These are phyloP conservation scores for Zaprionus camerounensis DNA, from an alignment of 1,140 invertebrate species.

Conservation along the genomic window DNA sequence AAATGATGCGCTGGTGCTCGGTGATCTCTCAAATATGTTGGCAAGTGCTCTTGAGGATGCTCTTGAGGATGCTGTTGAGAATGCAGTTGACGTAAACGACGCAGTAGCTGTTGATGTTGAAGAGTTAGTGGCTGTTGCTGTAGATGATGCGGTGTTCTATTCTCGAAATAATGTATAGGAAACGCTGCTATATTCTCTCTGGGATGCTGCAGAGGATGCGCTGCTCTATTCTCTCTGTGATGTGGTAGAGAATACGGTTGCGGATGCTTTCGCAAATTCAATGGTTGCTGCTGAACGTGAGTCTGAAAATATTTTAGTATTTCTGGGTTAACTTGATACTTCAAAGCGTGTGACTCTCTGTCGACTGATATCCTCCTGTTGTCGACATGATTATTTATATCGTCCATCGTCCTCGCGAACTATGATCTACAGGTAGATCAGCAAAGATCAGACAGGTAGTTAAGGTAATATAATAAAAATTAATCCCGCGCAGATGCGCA, in stretches of 20 bases:
- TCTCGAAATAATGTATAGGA: neutral
- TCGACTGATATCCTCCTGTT: constrained; percentile 46
- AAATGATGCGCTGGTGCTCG: neutral
- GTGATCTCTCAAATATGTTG: too few relatives aligned
- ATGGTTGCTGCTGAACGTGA: neutral
- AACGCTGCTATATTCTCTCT: neutral
- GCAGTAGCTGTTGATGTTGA: neutral
- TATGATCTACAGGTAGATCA: constrained; percentile 16
- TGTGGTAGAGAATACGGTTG: too few relatives aligned
- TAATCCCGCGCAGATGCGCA: constrained; percentile 16
- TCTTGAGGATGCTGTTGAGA: too few relatives aligned
- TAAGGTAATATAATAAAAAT: neutral
- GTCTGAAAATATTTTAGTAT: too few relatives aligned
- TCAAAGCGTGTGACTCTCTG: neutral
- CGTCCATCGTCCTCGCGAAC: constrained; percentile 12
- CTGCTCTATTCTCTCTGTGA: too few relatives aligned
- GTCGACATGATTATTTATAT: constrained; percentile 49
- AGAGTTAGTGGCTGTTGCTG: neutral
- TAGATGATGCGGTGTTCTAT: too few relatives aligned
- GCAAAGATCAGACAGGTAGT: neutral
- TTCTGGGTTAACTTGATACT: constrained; percentile 7
- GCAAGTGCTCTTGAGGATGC: too few relatives aligned
- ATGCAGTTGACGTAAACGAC: neutral
- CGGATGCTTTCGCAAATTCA: neutral
- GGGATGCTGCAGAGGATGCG: neutral